A percentile compares a stretch with the other conserved stretches of the same genome.
phyloP scores from a whole-genome alignment of 2,888 invertebrate species.

The Drosophila vallismaia region DNA sequence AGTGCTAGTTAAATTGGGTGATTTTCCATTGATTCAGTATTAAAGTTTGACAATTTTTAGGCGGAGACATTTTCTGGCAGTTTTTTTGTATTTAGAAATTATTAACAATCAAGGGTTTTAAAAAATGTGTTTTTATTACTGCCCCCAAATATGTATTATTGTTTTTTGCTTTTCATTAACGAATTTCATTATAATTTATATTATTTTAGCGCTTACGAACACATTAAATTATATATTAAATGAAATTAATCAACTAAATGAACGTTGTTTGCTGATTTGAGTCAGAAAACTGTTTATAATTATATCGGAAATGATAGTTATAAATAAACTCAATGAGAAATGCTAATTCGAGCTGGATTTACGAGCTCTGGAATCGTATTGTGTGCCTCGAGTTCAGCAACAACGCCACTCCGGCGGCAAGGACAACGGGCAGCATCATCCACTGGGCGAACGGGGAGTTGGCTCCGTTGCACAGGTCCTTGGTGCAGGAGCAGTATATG shows the following conservation, averaged over 20 bases:
- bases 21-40: conserved; percentile 39
- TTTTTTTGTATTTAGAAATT: conserved; percentile 55
- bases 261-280: conserved; percentile 21
- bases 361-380: conserved; percentile 65
- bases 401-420: conserved; percentile 60
- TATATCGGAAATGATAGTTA: conserved; percentile 22
- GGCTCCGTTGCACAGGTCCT: conserved; percentile 90
- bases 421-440: conserved; percentile 62
- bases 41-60: conserved; percentile 45
- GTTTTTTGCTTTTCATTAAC: conserved; percentile 29
- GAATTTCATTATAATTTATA: conserved; percentile 36
- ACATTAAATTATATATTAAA: conserved; percentile 48
- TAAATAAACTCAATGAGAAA: conserved; percentile 37
- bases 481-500: conserved; percentile 91
- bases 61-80: conserved; percentile 77
- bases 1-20: conserved; percentile 5
- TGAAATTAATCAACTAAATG: conserved; percentile 52
- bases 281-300: conserved; percentile 20
- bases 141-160: conserved; percentile 53
- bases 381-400: conserved; percentile 63
- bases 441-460: conserved; percentile 54
- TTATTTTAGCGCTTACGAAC: conserved; percentile 56
- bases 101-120: conserved; percentile 28
- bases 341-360: conserved; percentile 54
- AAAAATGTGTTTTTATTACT: conserved; percentile 47